Base-by-base conservation (phyloP, 2,113 vertebrate species). In the Erinaceus europaeus region DNA sequence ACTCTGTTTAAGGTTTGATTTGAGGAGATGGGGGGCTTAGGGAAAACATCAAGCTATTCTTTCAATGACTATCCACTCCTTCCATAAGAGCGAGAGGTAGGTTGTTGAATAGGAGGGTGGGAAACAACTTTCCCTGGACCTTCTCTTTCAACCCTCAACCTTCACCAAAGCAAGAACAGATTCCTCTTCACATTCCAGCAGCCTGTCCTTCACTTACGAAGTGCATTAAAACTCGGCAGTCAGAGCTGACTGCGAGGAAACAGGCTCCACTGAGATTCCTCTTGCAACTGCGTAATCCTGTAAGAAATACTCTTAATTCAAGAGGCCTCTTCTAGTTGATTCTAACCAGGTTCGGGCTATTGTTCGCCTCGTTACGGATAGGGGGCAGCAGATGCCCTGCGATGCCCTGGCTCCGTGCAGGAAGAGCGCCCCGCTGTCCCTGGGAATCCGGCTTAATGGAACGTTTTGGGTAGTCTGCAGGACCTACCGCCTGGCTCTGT, bases 381-480 rank as follows among this genome's bases (percentile, higher is more conserved):
- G 95, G 92, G 92, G 94, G 95, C 94, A 89, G 94, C 71, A 91
- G 90, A 50, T 48, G 76, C 80, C n/a, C 93, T 72, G 61, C 55
- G 34, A 80, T 68, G 68, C 85, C 48, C 40, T 0, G 53, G 67
- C 61, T 20, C 36, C 20, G 17, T 9, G 29, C 34, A 20, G 82
- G 48, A 69, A 62, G 65, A 21, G 61, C 48, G 61, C 62, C 38
- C 9, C 8, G 79, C 61, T 5, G 77, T 34, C 67, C 29, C 38
- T 18, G 87, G 64, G 77, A 74, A 75, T 59, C 40, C n/a, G 12
- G 75, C 29, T 46, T 40, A 8, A n/a, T 3, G 14, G 68, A 75
- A 20, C 27, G 0, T 46, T 71, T 34, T 8, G 48, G 29, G 12
- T 27, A 0, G 13, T 13, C 61, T 53, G 71, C 44, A n/a, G 34